Evolutionary conservation across 1,140 invertebrate genomes (phyloP).

Genomic region (Physella acuta): DNA sequence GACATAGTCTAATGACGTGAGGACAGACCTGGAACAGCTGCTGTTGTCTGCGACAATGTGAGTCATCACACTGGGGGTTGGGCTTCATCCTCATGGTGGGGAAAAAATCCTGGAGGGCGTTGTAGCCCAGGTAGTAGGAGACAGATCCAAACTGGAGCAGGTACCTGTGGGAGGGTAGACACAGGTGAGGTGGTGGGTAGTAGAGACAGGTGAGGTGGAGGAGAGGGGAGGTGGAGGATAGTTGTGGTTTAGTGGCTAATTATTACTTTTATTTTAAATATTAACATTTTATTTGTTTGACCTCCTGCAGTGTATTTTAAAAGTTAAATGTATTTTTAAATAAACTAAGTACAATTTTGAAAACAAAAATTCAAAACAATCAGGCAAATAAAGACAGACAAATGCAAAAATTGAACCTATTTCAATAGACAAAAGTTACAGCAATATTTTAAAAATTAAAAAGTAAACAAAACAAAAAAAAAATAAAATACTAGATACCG

Average conservation of each 20-base stretch:
- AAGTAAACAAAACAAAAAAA: neutral
- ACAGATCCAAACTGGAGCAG: constrained; percentile 88
- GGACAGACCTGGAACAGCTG: constrained; percentile 64
- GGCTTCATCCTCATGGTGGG: constrained; percentile 90
- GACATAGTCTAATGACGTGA: neutral
- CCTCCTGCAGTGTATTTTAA: too few relatives aligned
- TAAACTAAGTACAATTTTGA: too few relatives aligned
- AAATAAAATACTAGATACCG: neutral
- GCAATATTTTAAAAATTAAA: neutral
- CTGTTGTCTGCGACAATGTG: constrained; percentile 76
- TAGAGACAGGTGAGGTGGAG: too few relatives aligned
- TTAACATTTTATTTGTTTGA: too few relatives aligned
- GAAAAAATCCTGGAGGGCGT: constrained; percentile 94
- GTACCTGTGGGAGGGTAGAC: constrained; percentile 64
- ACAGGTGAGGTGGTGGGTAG: neutral
- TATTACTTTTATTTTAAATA: too few relatives aligned
- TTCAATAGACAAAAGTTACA: neutral
- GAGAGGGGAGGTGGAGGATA: too few relatives aligned
- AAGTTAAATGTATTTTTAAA: too few relatives aligned
- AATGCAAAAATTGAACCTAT: neutral
- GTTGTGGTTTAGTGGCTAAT: too few relatives aligned
- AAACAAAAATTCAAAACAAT: too few relatives aligned
- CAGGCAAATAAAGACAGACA: too few relatives aligned
- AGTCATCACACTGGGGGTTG: constrained; percentile 89
- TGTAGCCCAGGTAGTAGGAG: constrained; percentile 92